A percentile compares a stretch with the other conserved stretches of the same genome.
phyloP scores from a whole-genome alignment of 2,888 invertebrate genomes.

The Thymelicus lineola region DNA sequence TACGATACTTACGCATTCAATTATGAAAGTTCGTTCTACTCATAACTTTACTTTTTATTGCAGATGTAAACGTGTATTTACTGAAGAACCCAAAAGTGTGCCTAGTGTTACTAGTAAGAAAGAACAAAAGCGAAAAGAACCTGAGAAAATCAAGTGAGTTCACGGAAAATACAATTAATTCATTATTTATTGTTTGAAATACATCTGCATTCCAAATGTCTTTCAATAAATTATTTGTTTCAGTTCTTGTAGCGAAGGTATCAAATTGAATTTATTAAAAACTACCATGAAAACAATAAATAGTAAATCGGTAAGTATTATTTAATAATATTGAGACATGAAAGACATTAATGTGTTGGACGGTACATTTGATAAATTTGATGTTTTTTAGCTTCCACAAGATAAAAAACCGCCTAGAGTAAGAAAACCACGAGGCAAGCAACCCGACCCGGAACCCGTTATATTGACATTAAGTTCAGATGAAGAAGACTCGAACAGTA shows the following conservation, averaged over 20 bases:
- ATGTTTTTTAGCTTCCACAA: conserved; percentile 52
- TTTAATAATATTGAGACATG: background rate
- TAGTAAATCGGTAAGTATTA: conserved; percentile 69
- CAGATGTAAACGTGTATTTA: conserved; percentile 89
- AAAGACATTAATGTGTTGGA: background rate
- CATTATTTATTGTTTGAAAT: conserved; percentile 5
- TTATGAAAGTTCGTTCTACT: too few relatives aligned
- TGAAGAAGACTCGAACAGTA: conserved; percentile 87
- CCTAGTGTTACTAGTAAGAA: conserved; percentile 77
- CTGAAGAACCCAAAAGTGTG: conserved; percentile 88
- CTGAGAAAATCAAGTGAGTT: conserved; percentile 57
- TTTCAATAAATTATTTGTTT: conserved; percentile 48
- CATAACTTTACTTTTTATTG: conserved; percentile 35
- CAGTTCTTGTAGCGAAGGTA: conserved; percentile 71
- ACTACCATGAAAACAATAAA: conserved; percentile 62
- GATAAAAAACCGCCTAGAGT: conserved; percentile 76
- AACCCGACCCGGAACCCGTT: conserved; percentile 87
- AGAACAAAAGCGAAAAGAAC: conserved; percentile 80
- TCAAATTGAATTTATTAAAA: conserved; percentile 80
- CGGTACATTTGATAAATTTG: background rate
- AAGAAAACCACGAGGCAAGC: conserved; percentile 81
- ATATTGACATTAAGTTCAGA: conserved; percentile 89
- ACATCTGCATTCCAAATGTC: background rate
- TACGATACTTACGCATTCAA: too few relatives aligned
- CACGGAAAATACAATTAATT: background rate